Evolutionary conservation across 2,113 vertebrate genomes (phyloP).

Genomic region (Phrynocephalus versicolor): DNA sequence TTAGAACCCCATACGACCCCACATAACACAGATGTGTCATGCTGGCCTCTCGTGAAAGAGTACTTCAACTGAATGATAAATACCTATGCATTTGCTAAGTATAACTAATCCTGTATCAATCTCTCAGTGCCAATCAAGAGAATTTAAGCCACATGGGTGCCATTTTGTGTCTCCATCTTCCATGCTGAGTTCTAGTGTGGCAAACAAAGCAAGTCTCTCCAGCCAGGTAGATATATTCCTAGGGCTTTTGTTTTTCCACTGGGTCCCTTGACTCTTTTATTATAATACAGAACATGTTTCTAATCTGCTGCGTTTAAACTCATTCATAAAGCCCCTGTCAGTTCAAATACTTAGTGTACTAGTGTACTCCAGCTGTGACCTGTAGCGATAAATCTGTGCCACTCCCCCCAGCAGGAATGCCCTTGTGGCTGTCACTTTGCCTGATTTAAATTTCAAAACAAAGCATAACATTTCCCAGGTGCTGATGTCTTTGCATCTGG

Average conservation of each 20-base stretch:
- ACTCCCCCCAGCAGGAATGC: conserved; percentile 32
- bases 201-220: background rate
- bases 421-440: conserved; percentile 62
- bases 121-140: background rate
- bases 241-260: conserved; percentile 14
- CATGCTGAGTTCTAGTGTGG: background rate
- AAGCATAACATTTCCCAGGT: conserved; percentile 65
- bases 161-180: background rate
- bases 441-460: conserved; percentile 55
- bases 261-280: conserved; percentile 24
- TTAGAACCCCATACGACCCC: too few species aligned
- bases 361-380: conserved; percentile 51
- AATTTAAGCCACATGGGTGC: background rate
- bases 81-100: background rate
- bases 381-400: conserved; percentile 60
- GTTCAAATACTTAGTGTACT: conserved; percentile 62
- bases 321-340: conserved; percentile 54
- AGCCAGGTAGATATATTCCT: background rate
- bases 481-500: conserved; percentile 44
- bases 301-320: conserved; percentile 61
- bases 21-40: too few species aligned
- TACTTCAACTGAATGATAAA: too few species aligned
- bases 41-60: background rate
- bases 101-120: background rate
- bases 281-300: conserved; percentile 20